Conservation (phyloP, 53 echinoderm and acorn worm species). For the Patiria pectinifera region DNA sequence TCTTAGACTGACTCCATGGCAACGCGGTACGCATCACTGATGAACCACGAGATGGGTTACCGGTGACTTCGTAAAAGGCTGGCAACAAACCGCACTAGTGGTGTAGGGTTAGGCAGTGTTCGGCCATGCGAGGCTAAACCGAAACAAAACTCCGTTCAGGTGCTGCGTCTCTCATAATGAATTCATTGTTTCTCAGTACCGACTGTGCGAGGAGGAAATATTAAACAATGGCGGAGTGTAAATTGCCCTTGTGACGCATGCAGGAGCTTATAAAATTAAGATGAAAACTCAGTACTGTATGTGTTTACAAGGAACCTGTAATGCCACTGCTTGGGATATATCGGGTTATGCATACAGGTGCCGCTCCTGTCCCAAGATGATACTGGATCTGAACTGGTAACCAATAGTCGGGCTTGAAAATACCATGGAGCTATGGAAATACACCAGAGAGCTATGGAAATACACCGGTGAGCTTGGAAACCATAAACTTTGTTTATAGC, state of each 20-base stretch:
- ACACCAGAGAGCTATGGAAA: too few species aligned
- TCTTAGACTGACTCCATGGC: not conserved
- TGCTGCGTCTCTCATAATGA: not conserved
- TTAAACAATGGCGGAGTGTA: not conserved
- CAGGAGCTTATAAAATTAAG: not conserved
- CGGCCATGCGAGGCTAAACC: not conserved
- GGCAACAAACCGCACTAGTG: not conserved
- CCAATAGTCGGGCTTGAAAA: not conserved
- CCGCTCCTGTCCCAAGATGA: not conserved
- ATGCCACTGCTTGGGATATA: not conserved
- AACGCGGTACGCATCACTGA: not conserved
- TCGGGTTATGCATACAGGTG: not conserved
- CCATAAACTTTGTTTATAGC: constrained; percentile 13
- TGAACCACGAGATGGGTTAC: not conserved
- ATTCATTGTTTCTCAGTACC: not conserved
- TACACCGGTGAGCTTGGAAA: not conserved
- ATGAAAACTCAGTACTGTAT: not conserved
- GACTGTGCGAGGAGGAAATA: not conserved
- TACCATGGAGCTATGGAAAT: too few species aligned
- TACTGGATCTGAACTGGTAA: not conserved
- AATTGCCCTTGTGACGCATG: not conserved
- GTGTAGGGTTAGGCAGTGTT: not conserved
- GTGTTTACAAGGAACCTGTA: not conserved
- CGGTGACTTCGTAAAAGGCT: not conserved
- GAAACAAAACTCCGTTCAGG: not conserved